Evolutionary conservation across 2,113 vertebrate species (phyloP).

Genomic region (Phodopus roborovskii): DNA sequence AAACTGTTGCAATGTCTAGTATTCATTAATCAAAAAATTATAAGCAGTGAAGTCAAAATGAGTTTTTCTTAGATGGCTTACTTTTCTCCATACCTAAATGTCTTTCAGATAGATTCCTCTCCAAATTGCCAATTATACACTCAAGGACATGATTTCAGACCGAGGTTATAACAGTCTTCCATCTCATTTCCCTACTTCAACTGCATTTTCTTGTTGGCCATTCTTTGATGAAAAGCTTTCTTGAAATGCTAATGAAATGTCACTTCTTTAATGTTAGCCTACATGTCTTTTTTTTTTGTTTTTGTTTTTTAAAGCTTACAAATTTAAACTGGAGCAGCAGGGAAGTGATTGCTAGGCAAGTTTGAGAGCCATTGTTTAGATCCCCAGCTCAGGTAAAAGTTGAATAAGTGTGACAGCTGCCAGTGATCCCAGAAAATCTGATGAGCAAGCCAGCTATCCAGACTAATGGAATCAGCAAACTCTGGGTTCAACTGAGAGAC

Average conservation of each 20-base stretch:
- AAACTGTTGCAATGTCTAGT: conserved; percentile 12
- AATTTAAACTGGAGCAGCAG: not conserved
- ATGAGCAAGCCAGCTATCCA: not conserved
- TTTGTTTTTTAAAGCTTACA: conserved; percentile 18
- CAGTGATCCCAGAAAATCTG: not conserved
- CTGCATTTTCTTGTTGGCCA: not conserved
- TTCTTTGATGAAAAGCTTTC: conserved; percentile 16
- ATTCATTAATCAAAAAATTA: conserved; percentile 27
- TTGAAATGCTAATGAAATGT: conserved; percentile 27
- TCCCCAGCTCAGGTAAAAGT: not conserved
- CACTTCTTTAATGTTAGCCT: not conserved
- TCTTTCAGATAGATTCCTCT: not conserved
- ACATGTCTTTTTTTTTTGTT: not conserved
- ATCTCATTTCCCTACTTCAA: conserved; percentile 37
- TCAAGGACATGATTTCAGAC: not conserved
- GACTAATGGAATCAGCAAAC: not conserved
- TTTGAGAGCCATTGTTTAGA: not conserved
- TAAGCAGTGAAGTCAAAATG: conserved; percentile 19
- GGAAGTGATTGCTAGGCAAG: not conserved
- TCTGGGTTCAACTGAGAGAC: not conserved
- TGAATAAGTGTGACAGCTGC: not conserved
- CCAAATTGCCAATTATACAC: not conserved
- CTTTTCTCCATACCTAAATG: not conserved
- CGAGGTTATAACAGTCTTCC: not conserved
- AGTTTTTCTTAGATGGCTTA: conserved; percentile 15